Evolutionary conservation across 2,797 vertebrate species (phyloP), one percentile per base, ranked within the genome.

Genomic region (Ciconia nigra): DNA sequence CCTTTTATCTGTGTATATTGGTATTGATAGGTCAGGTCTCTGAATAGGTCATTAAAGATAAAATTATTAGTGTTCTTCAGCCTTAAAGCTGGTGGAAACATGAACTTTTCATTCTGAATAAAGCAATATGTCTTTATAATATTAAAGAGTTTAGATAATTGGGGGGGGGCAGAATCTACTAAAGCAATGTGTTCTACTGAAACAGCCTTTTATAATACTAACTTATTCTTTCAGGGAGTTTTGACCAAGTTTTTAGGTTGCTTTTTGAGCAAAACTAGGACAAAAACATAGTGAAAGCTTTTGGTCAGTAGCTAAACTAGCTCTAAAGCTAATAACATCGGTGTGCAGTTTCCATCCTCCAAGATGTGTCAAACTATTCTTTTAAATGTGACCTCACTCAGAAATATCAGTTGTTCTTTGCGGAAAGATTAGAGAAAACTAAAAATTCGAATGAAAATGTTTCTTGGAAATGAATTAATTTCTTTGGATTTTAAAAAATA

Each of bases 101-200:
- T 55, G 17, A 59, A 57, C 11, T 73, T 83, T 55, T 80, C 12
- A 44, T 54, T 80, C 44, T 87, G 42, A 83, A 71, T 44, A 55
- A 89, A 83, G 15, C 10, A 58, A 84, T 76, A 37, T 61, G 26
- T 62, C 33, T 82, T 47, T 37, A 9, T 55, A 92, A 59, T 70
- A 37, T 33, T 49, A 29, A 42, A 62, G 16, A 80, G 19, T 70
- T 83, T 55, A 46, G 13, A 29, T 67, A 49, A 83, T 54, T 67
- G 4, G 1, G 4, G 12, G 7, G 2, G 1, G 0, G 6, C n/a
- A n/a, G n/a, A 46, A 62, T 51, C 5, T 71, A 41, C 44, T 39
- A 14, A 76, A 72, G 6, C 10, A 42, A 65, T 16, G 3, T 54
- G 13, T 84, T 82, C 44, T 66, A n/a, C 15, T 39, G 39, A 83